A percentile compares a stretch with the other conserved stretches of the same genome.
Evolutionary conservation across 2,888 invertebrate genomes (phyloP).

Genomic region (Tetragnatha montana): DNA sequence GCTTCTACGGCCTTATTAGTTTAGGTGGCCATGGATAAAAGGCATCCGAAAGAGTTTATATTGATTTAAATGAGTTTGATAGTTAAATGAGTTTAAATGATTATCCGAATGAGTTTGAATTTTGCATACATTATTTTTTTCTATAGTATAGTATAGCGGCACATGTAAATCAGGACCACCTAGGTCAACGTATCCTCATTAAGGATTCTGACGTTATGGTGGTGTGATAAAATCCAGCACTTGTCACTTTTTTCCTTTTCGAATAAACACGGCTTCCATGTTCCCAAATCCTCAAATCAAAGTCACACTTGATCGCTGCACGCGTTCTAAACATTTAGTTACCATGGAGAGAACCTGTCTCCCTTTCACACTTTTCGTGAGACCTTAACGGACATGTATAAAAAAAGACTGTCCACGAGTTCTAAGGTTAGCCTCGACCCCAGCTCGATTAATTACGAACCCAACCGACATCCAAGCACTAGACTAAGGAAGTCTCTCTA

Average conservation of each 20-base stretch:
- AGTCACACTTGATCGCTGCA: background rate
- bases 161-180: too few species aligned
- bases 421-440: conserved; percentile 20
- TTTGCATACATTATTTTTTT: too few species aligned
- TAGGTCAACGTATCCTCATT: too few species aligned
- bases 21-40: too few species aligned
- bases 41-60: too few species aligned
- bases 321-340: conserved; percentile 9
- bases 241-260: background rate
- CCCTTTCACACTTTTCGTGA: conserved; percentile 43
- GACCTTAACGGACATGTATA: conserved; percentile 22
- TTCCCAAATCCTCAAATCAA: background rate
- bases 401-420: conserved; percentile 2
- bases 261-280: background rate
- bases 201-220: too few species aligned
- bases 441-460: conserved; percentile 46
- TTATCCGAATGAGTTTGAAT: too few species aligned
- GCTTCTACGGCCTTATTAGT: too few species aligned
- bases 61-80: too few species aligned
- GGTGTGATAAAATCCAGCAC: background rate
- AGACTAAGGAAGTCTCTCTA: conserved; percentile 37
- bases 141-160: too few species aligned
- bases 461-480: conserved; percentile 5
- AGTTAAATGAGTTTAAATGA: too few species aligned
- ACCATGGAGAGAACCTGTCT: conserved; percentile 25